Base-by-base conservation (phyloP, 2,797 vertebrate genomes). In the Anguilla anguilla region DNA sequence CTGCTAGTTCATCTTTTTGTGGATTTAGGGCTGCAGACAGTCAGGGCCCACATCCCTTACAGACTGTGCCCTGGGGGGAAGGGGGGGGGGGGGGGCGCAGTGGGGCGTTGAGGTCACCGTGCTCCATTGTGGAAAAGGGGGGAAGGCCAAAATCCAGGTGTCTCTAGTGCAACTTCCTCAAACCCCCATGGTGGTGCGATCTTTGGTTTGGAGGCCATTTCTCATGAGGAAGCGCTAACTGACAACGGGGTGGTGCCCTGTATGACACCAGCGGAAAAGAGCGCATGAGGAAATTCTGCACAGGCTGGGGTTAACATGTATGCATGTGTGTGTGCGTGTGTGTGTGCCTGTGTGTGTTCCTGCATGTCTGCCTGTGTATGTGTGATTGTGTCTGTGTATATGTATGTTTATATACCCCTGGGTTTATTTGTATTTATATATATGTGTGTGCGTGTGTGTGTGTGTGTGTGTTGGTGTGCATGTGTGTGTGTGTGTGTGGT, bases 61-160 rank as follows among this genome's bases (percentile, higher is more conserved):
- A 89, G 85, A 61, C 81, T 84, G 81, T 89, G 82, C 88, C 84
- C 88, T 61, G 84, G 61, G 86, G 87, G 55, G 83, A n/a, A n/a
- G n/a, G n/a, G n/a, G n/a, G 84, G 53, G 86, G 87, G 55, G 83
- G 84, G 61, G 86, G 87, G 55, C 77, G 25, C 10, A n/a, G 67
- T 31, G 35, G 55, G 87, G 9, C 74, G 85, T 77, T 86, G 53
- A 53, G 67, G 84, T 86, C 83, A 22, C 39, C 83, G 85, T 85
- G 88, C 81, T 55, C 87, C 85, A 84, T 57, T 15, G 88, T 77
- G 57, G 51, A 79, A 51, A 87, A 87, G 81, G 74, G 83, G 83
- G 59, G 79, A 46, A n/a, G 55, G n/a, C 88, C 79, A 90, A 88
- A 92, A 91, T 91, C 91, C 92, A 93, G 91, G 91, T 93, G 91